Conservation (phyloP, 2,113 vertebrate species). For the Alethe castanea region DNA sequence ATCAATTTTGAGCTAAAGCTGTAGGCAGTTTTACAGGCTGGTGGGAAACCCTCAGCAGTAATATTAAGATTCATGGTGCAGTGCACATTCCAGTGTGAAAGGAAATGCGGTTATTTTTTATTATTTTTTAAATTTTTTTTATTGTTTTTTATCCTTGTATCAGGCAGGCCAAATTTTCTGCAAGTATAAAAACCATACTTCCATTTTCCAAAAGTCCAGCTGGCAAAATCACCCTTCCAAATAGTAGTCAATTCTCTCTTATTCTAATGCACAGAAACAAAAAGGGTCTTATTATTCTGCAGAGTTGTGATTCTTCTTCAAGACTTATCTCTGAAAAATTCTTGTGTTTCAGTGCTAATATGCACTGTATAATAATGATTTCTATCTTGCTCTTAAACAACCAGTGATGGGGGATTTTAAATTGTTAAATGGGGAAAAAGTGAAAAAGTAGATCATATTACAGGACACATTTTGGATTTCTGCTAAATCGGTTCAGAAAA, state of each 20-base stretch:
- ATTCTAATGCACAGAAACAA: neutral
- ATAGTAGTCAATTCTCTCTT: neutral
- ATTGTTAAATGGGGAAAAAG: neutral
- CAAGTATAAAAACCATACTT: neutral
- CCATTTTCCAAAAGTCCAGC: neutral
- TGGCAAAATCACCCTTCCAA: neutral
- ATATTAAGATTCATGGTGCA: neutral
- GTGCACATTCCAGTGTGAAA: neutral
- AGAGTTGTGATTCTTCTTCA: neutral
- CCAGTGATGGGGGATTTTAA: neutral
- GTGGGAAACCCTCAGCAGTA: neutral
- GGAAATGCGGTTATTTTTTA: neutral
- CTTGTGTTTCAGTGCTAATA: neutral
- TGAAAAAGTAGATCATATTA: neutral
- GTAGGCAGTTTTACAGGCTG: neutral
- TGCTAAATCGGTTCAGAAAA: neutral
- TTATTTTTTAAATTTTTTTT: too few relatives aligned
- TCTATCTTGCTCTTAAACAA: neutral
- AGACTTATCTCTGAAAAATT: neutral
- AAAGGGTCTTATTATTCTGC: neutral
- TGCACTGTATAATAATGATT: neutral
- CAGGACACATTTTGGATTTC: neutral
- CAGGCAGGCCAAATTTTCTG: neutral
- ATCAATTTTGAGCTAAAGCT: neutral
- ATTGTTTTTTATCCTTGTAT: neutral